Base-by-base conservation (phyloP, 2,888 invertebrate species). In the Drosophila flavopinicola region DNA sequence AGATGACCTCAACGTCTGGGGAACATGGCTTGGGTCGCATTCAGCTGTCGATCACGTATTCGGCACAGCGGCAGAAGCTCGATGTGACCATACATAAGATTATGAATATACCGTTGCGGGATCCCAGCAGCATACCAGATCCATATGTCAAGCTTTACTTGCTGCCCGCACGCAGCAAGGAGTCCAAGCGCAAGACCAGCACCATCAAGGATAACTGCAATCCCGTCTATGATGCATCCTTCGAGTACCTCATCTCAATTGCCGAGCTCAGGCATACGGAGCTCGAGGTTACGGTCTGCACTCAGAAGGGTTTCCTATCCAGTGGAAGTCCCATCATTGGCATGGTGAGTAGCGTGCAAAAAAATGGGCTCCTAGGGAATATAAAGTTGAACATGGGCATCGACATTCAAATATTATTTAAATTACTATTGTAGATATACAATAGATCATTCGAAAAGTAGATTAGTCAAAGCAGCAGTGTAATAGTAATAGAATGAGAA, bases 71-170 rank as follows among this genome's bases (percentile, higher is more conserved):
- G 48, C 97, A 97, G 91, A 94, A 95, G 64, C 92, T 98, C 13
- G 93, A 95, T 51, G 93, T 98, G 27, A 95, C 96, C 9, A 94
- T 98, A 1, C 98, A 98, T 90, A 97, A 96, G 92, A 95, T 98
- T 73, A 94, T 95, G 96, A 95, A 96, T 90, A 93, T 97, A 83
- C 96, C 96, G 1, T 91, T 94, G 37, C 95, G 95, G 84, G 96
- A 97, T 90, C 95, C 95, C 1, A 93, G 93, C 67, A 96, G 95
- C 89, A 94, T 97, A 84, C 97, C 97, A 1, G 97, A 97, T 92
- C 96, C 97, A 0, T 97, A 97, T 88, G 97, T 97, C 0, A 97
- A 97, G 90, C 90, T 97, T 24, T 97, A 97, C 90, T 92, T 97
- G 70, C 92, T 97, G 63, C 97, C 97, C 0, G 96, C 96, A 53